Conservation (phyloP, 2,113 vertebrate species). For the Polyodon spathula region DNA sequence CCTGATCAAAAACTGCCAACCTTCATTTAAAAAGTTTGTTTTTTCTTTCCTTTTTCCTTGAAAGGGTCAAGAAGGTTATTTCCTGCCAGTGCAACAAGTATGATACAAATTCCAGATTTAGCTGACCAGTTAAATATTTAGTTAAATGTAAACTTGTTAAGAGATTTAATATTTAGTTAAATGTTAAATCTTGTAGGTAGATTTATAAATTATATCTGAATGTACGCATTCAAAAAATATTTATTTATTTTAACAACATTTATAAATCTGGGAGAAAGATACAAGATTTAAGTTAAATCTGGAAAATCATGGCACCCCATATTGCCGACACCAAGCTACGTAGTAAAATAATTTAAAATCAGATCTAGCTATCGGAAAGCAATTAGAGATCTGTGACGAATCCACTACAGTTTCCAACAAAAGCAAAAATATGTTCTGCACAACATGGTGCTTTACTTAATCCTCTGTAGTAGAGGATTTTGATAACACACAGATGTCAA, state of each 20-base stretch:
- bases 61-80: not conserved
- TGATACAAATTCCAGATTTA: not conserved
- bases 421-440: not conserved
- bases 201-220: too few species aligned
- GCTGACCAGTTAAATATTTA: too few species aligned
- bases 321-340: not conserved
- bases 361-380: not conserved
- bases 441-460: slow-evolving; percentile 4
- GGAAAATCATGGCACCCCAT: too few species aligned
- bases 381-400: slow-evolving; percentile 6
- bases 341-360: not conserved
- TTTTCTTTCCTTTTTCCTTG: not conserved
- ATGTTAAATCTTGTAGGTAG: too few species aligned
- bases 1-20: slow-evolving; percentile 23
- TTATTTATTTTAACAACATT: too few species aligned
- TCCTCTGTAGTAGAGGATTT: not conserved
- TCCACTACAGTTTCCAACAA: not conserved
- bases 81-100: not conserved
- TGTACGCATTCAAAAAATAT: too few species aligned
- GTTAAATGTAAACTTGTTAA: too few species aligned
- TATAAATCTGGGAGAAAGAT: too few species aligned
- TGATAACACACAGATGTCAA: not conserved
- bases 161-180: too few species aligned
- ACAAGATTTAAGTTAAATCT: too few species aligned
- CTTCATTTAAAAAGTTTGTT: slow-evolving; percentile 12